Conservation (phyloP, 2,797 vertebrate genomes). For the Pempheris klunzingeri region DNA sequence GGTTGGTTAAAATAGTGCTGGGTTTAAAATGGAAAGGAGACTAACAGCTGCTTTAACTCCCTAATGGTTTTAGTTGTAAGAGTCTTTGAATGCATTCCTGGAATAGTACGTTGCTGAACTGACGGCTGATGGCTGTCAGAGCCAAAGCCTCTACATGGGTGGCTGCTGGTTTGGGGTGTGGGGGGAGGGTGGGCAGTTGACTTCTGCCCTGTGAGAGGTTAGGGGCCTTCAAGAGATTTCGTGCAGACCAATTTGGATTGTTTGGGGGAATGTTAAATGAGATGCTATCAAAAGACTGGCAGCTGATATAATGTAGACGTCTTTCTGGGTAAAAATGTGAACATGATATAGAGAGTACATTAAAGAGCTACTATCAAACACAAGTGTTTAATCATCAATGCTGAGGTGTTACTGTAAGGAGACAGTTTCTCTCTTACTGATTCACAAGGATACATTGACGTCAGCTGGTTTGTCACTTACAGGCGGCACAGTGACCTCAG, state of each 20-base stretch:
- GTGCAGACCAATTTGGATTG: background rate
- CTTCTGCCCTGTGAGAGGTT: background rate
- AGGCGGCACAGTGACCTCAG: background rate
- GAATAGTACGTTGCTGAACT: slow-evolving; percentile 27
- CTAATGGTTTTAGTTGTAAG: slow-evolving; percentile 83
- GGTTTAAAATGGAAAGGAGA: slow-evolving; percentile 50
- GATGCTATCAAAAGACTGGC: background rate
- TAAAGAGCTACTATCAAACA: background rate
- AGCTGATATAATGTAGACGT: background rate
- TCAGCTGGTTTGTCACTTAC: background rate
- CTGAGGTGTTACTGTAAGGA: background rate
- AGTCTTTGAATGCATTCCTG: slow-evolving; percentile 74
- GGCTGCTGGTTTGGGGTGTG: background rate
- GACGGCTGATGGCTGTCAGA: background rate
- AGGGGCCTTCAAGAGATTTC: background rate
- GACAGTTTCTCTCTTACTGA: background rate
- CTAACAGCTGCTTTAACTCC: slow-evolving; percentile 49
- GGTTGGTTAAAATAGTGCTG: slow-evolving; percentile 51
- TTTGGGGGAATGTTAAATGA: background rate
- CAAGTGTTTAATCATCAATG: background rate
- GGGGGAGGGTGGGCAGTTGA: background rate
- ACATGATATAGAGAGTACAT: background rate
- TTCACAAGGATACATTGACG: background rate
- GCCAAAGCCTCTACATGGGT: slow-evolving; percentile 6
- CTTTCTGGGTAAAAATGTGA: background rate